Conservation (phyloP, 2,113 vertebrate genomes). For the Regulus satrapa region DNA sequence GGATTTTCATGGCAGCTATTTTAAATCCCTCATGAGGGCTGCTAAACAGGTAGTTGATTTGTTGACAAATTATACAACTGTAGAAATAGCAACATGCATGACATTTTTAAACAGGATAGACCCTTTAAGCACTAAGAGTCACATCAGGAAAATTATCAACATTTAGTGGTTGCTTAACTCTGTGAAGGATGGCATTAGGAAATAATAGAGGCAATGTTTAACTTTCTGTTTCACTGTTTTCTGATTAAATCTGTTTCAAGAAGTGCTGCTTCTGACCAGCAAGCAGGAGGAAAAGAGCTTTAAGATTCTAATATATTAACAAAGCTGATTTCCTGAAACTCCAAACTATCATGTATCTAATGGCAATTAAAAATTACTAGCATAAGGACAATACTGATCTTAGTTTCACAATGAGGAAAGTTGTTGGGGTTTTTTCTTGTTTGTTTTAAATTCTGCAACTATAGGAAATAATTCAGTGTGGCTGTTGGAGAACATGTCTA, state of each 20-base stretch:
- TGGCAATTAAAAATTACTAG: constrained; percentile 24
- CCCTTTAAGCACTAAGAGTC: constrained; percentile 57
- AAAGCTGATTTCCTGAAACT: background rate
- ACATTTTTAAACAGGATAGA: constrained; percentile 65
- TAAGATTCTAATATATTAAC: background rate
- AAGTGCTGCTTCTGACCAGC: constrained; percentile 39
- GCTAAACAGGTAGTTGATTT: constrained; percentile 79
- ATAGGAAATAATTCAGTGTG: background rate
- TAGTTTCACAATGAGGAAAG: background rate
- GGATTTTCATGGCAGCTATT: constrained; percentile 74
- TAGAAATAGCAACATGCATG: constrained; percentile 67
- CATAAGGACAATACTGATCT: background rate
- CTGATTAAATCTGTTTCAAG: constrained; percentile 59
- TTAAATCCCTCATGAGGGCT: constrained; percentile 76
- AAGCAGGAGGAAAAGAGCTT: background rate
- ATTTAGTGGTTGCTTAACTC: constrained; percentile 66
- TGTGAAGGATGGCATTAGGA: constrained; percentile 40
- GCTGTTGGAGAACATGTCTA: background rate
- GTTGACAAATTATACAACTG: constrained; percentile 79
- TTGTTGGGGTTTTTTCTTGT: no score
- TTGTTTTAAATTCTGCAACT: background rate
- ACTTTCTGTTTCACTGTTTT: constrained; percentile 31
- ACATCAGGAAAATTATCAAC: constrained; percentile 63
- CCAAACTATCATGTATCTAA: background rate
- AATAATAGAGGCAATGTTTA: constrained; percentile 53